Evolutionary conservation across 2,113 vertebrate species (phyloP).

Genomic region (Saguinus midas): DNA sequence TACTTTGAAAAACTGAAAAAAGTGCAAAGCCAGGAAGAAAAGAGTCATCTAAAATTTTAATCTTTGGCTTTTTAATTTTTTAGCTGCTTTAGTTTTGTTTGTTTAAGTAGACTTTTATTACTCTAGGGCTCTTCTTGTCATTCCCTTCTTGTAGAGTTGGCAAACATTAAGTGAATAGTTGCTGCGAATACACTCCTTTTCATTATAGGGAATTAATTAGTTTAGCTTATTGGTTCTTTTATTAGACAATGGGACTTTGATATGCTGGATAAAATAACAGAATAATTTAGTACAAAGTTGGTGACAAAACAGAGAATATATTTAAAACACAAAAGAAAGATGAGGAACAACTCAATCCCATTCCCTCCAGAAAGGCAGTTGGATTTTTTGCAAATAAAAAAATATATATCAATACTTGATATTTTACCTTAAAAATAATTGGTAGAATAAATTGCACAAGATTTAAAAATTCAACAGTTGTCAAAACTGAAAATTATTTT

Average conservation of each 20-base stretch:
- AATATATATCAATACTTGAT: neutral
- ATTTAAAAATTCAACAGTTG: neutral
- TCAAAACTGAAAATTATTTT: neutral
- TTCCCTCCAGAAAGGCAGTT: neutral
- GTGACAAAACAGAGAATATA: neutral
- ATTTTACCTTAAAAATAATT: neutral
- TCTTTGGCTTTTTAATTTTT: neutral
- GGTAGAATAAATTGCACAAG: neutral
- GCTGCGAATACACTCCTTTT: neutral
- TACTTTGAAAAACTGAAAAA: neutral
- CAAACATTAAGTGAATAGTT: neutral
- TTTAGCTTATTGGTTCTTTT: neutral
- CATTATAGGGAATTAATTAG: neutral
- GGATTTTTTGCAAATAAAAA: neutral
- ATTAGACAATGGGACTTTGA: neutral
- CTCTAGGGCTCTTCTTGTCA: neutral
- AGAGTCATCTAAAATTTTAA: neutral
- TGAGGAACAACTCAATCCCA: accelerated
- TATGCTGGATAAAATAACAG: neutral
- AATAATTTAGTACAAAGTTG: neutral
- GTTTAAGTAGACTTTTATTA: neutral
- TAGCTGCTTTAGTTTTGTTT: neutral
- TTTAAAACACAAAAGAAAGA: neutral
- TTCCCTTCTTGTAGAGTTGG: neutral
- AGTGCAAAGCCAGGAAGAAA: neutral